A percentile compares a stretch with the other conserved stretches of the same genome.
Conservation (phyloP, 2,797 vertebrate species). For the Liasis olivaceus region DNA sequence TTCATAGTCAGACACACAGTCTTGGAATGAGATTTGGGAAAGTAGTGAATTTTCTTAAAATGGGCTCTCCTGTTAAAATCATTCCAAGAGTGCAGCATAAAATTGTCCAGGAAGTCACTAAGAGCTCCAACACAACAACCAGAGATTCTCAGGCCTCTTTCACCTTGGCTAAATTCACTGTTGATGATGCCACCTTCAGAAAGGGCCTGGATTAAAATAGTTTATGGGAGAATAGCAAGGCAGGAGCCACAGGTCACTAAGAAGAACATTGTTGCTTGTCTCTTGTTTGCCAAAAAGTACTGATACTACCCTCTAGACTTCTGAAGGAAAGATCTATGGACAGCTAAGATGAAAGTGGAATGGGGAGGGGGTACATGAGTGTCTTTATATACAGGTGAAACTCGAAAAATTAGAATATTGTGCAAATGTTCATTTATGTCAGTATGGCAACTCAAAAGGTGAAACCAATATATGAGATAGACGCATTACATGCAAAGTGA, state of each 20-base stretch:
- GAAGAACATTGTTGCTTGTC: background rate
- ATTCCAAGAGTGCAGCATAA: background rate
- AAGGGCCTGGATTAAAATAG: background rate
- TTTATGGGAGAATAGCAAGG: background rate
- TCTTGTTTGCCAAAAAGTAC: background rate
- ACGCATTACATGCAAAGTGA: too few species aligned
- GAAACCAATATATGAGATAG: too few species aligned
- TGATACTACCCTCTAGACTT: background rate
- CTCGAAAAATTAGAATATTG: too few species aligned
- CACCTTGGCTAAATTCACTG: background rate
- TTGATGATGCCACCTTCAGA: background rate
- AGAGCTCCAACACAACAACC: background rate
- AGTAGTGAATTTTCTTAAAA: background rate
- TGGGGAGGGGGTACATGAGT: background rate
- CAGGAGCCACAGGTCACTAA: background rate
- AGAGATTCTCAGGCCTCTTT: background rate
- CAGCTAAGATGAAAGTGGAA: conserved; percentile 16
- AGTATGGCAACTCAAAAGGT: too few species aligned
- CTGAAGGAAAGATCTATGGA: conserved; percentile 11
- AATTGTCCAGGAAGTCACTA: background rate
- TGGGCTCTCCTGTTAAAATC: background rate
- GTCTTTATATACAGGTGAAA: too few species aligned
- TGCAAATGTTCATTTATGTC: too few species aligned
- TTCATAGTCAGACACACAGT: background rate
- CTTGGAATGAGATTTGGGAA: background rate